Base-by-base conservation (phyloP, 2,888 invertebrate species). In the Conchocele bisecta region DNA sequence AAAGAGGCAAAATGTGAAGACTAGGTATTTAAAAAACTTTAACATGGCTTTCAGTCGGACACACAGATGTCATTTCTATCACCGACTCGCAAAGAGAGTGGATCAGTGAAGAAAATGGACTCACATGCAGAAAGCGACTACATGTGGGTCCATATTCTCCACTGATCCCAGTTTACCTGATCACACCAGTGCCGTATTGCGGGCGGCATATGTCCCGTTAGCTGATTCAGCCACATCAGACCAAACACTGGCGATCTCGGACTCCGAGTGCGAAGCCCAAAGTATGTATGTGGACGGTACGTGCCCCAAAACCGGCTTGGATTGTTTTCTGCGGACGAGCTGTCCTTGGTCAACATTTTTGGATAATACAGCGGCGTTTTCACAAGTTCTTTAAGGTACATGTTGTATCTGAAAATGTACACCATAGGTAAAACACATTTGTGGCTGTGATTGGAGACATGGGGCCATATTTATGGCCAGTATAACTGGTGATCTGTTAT, bases 181-280 rank as follows among this genome's bases (percentile, higher is more conserved):
- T 84, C 95, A 94, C 75, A 95, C 95, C 61, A 90, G 57, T 88
- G 86, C 63, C 91, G 94, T 92, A 96, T 93, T 37, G 96, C 94
- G 0, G 96, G 96, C 76, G 95, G 95, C 75, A 95, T 95, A 33
- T 83, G 65, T 76, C 82, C 77, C 7, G 80, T 80, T n/a, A 87
- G 79, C 81, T 93, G 95, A 75, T 95, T 94, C 89, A 98, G 97
- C 99, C 98, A 99, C 98, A 99, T 98, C 24, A 98, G 92, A 0
- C 99, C 99, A 86, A 97, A 95, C 0, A 98, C 95, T 0, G 98
- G 94, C 0, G 98, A 98, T 60, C 94, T 92, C 0, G 97, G 96
- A 89, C 96, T 96, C 59, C 98, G 92, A 0, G 96, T 97, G 92
- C 97, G 97, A 89, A 99, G 60, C 3, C 91, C 91, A 85, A 91